phyloP scores from a whole-genome alignment of 2,888 invertebrate species.

The Entomobrya proxima region DNA sequence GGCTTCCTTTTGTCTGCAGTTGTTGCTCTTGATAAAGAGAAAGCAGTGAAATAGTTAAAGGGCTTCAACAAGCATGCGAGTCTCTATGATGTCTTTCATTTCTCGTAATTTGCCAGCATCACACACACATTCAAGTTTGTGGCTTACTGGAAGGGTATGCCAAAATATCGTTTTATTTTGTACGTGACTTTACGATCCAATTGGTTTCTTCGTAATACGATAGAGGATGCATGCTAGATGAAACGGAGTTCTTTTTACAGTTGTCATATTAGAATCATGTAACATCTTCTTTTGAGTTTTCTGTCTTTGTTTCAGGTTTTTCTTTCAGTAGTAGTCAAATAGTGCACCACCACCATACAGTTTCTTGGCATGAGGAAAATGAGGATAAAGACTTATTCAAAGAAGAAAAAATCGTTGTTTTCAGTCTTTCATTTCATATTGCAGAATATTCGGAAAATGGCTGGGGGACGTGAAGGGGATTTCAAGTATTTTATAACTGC shows the following conservation, averaged over 20 bases:
- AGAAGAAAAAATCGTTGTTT: too few relatives aligned
- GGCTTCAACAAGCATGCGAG: too few relatives aligned
- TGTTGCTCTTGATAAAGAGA: too few relatives aligned
- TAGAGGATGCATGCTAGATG: slow-evolving; percentile 6
- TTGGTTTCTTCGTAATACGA: slow-evolving; percentile 30
- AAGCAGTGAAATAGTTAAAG: too few relatives aligned
- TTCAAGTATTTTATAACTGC: background rate
- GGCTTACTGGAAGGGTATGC: background rate
- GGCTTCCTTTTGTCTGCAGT: too few relatives aligned
- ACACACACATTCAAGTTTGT: background rate
- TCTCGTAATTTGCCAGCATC: background rate
- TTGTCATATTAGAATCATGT: background rate
- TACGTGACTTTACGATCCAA: slow-evolving; percentile 39
- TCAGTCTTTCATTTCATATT: background rate
- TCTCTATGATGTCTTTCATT: background rate
- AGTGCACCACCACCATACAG: background rate
- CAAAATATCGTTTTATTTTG: slow-evolving; percentile 13
- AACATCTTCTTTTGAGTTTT: background rate
- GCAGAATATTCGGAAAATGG: background rate
- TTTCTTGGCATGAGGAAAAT: background rate
- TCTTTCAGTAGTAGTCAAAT: too few relatives aligned
- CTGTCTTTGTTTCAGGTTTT: too few relatives aligned
- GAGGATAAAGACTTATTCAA: too few relatives aligned
- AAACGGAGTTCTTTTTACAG: background rate
- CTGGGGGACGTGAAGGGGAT: background rate